Conservation (phyloP, 1,140 invertebrate species). For the Bombus soroeensis region DNA sequence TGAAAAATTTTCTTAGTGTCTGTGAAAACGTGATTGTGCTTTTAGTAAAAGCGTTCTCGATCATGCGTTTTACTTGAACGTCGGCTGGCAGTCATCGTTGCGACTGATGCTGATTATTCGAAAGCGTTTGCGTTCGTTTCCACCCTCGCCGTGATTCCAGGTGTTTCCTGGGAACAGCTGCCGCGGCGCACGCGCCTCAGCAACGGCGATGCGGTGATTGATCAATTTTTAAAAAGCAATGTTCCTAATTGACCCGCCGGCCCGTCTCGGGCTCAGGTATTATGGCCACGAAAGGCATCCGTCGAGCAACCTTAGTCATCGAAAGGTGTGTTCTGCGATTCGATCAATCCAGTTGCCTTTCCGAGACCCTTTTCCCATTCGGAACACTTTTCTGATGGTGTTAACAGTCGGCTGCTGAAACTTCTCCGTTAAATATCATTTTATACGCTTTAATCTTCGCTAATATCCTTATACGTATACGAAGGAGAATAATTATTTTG, state of each 20-base stretch:
- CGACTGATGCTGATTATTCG: constrained; percentile 58
- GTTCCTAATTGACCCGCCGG: constrained; percentile 78
- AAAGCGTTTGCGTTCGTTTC: constrained; percentile 56
- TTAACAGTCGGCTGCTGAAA: neutral
- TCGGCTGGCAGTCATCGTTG: constrained; percentile 10
- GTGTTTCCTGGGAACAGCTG: constrained; percentile 73
- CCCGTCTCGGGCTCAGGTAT: constrained; percentile 63
- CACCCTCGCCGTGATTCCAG: constrained; percentile 73
- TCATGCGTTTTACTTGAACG: neutral
- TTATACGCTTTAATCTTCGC: neutral
- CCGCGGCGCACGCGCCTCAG: constrained; percentile 71
- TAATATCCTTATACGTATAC: neutral
- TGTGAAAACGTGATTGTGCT: neutral
- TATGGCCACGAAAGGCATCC: constrained; percentile 57
- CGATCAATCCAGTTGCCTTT: constrained; percentile 56
- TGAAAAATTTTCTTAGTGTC: neutral
- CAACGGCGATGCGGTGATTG: constrained; percentile 73
- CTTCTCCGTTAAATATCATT: too few species aligned
- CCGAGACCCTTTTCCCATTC: constrained; percentile 8
- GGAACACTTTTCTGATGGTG: neutral
- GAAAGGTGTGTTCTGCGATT: constrained; percentile 75
- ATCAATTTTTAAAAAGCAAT: constrained; percentile 81
- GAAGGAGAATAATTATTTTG: neutral
- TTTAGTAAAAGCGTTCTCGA: neutral
- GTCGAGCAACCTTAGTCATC: constrained; percentile 76